Evolutionary conservation across 2,797 vertebrate species (phyloP).

Genomic region (Ptychobarbus kaznakovi): DNA sequence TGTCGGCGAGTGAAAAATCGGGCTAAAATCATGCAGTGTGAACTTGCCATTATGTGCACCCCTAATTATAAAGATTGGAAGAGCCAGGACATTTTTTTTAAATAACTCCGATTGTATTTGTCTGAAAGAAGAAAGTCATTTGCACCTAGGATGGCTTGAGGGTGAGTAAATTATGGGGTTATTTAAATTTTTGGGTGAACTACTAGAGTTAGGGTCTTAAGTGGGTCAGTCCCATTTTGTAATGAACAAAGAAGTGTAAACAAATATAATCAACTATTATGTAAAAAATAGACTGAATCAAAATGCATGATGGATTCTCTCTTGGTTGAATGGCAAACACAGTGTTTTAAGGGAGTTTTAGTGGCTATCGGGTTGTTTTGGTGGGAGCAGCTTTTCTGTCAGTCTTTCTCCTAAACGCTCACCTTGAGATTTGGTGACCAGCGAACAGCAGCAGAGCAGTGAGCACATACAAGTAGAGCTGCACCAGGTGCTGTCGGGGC

Average conservation of each 20-base stretch:
- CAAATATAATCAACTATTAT: not conserved
- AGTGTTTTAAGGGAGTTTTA: not conserved
- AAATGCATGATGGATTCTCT: not conserved
- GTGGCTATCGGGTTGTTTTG: not conserved
- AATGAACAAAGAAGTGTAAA: not conserved
- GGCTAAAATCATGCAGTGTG: no score
- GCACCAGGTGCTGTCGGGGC: slow-evolving; percentile 95
- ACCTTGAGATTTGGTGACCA: slow-evolving; percentile 99
- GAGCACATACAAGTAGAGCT: slow-evolving; percentile 95
- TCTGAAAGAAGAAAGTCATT: no score
- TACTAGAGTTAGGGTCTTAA: no score
- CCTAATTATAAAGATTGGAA: no score
- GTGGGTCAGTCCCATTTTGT: not conserved
- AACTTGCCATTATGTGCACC: no score
- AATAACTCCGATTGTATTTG: no score
- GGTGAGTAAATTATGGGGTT: no score
- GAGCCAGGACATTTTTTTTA: no score
- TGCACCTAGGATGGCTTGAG: no score
- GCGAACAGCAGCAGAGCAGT: slow-evolving; percentile 95
- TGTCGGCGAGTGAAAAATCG: no score
- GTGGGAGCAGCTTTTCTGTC: not conserved
- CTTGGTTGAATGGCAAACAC: not conserved
- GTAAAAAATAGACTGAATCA: not conserved
- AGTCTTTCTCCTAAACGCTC: slow-evolving; percentile 9
- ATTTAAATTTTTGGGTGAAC: no score